Percentiles rank a stretch among this genome's conserved stretches.
phyloP scores from a whole-genome alignment of 92 coral and sea anemone species.

The Paragorgia papillata region DNA sequence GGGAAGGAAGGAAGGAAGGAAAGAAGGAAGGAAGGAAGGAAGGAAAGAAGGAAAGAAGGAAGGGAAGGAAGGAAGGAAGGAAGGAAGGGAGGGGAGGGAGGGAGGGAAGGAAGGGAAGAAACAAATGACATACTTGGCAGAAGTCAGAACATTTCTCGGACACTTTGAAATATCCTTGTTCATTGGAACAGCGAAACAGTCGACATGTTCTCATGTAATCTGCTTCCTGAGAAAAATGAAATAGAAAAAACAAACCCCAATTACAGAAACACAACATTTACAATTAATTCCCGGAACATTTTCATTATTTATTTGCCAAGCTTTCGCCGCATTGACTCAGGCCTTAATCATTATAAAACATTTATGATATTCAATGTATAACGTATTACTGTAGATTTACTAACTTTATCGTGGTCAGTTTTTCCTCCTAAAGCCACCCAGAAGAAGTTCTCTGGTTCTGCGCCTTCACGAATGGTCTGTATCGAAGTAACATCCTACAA shows the following conservation, averaged over 20 bases:
- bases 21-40: too few relatives aligned
- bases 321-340: too few relatives aligned
- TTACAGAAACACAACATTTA: not conserved
- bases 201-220: constrained; percentile 86
- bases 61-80: too few relatives aligned
- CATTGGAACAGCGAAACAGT: constrained; percentile 96
- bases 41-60: too few relatives aligned
- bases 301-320: too few relatives aligned
- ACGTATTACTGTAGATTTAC: too few relatives aligned
- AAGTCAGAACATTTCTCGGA: constrained; percentile 98
- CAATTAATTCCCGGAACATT: not conserved
- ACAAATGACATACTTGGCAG: constrained; percentile 96
- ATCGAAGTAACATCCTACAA: constrained; percentile 87
- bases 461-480: constrained; percentile 91
- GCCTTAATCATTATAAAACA: too few relatives aligned
- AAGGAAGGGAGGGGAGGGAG: too few relatives aligned
- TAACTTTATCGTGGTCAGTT: constrained; percentile 43
- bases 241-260: not conserved
- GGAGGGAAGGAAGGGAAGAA: too few relatives aligned
- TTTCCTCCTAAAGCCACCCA: constrained; percentile 53
- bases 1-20: too few relatives aligned
- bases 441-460: constrained; percentile 91
- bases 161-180: constrained; percentile 91
- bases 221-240: constrained; percentile 62
- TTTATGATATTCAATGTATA: too few relatives aligned